phyloP scores from a whole-genome alignment of 2,797 vertebrate species.

The Tarsius wallacei region DNA sequence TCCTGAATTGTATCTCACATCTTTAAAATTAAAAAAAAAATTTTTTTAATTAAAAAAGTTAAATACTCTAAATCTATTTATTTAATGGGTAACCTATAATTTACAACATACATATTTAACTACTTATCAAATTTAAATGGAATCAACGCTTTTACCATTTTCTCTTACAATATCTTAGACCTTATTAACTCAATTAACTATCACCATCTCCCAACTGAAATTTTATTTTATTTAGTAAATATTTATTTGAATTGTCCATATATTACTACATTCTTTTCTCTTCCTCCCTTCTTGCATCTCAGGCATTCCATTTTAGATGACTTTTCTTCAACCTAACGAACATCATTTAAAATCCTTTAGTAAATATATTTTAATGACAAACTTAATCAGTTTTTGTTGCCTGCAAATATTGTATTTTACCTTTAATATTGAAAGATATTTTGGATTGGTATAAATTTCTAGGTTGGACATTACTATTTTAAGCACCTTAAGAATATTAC shows the following conservation, averaged over 20 bases:
- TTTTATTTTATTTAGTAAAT: not conserved
- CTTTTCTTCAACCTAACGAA: not conserved
- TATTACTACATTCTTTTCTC: not conserved
- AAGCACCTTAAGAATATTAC: not conserved
- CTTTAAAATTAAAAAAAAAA: no score
- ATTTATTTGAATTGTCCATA: not conserved
- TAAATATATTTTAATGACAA: not conserved
- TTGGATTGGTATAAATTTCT: not conserved
- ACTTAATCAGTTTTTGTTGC: not conserved
- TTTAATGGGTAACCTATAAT: not conserved
- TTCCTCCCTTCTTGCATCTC: not conserved
- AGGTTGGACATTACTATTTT: not conserved
- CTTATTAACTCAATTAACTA: not conserved
- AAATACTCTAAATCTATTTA: not conserved
- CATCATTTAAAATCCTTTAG: not conserved
- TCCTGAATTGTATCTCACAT: no score
- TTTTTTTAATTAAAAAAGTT: no score
- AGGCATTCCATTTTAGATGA: not conserved
- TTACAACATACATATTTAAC: not conserved
- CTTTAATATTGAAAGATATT: not conserved
- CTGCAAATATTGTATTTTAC: not conserved
- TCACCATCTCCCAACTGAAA: not conserved
- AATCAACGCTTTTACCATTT: not conserved
- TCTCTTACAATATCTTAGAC: conserved; percentile 14
- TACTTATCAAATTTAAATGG: not conserved